Conservation (phyloP, 2,797 vertebrate genomes). For the Pangasius djambal region DNA sequence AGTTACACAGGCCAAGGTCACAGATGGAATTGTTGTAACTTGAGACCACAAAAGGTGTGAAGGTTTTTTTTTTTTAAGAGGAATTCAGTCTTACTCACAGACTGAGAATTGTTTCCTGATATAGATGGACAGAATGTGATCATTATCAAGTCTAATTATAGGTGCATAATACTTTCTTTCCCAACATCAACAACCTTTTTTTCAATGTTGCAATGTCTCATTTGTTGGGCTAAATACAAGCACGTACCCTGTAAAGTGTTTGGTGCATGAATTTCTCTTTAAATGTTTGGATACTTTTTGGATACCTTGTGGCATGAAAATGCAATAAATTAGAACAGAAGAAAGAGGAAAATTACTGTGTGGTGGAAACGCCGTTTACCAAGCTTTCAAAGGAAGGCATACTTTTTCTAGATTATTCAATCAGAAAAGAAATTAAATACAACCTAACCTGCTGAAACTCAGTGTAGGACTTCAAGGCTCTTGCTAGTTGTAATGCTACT, state of each 20-base stretch:
- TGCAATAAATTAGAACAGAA: neutral
- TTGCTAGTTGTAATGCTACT: neutral
- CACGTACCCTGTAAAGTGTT: constrained; percentile 35
- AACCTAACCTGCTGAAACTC: neutral
- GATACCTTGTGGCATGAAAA: neutral
- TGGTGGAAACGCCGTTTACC: neutral
- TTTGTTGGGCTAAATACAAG: constrained; percentile 15
- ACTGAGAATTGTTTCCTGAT: neutral
- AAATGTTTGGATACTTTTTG: constrained; percentile 32
- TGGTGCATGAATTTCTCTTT: constrained; percentile 47
- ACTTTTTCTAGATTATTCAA: neutral
- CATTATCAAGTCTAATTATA: neutral
- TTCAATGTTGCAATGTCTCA: neutral
- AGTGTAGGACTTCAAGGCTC: neutral
- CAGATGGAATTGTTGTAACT: constrained; percentile 63
- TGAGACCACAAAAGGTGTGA: constrained; percentile 57
- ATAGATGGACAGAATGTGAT: neutral
- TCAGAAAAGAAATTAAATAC: neutral
- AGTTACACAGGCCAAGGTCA: constrained; percentile 54
- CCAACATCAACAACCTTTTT: neutral
- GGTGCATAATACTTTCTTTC: too few relatives aligned
- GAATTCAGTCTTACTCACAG: constrained; percentile 32
- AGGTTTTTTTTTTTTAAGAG: constrained; percentile 12
- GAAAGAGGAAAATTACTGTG: neutral
- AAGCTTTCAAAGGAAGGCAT: neutral